phyloP scores from a whole-genome alignment of 1,140 invertebrate species.

The Leptonema lineaticorne region DNA sequence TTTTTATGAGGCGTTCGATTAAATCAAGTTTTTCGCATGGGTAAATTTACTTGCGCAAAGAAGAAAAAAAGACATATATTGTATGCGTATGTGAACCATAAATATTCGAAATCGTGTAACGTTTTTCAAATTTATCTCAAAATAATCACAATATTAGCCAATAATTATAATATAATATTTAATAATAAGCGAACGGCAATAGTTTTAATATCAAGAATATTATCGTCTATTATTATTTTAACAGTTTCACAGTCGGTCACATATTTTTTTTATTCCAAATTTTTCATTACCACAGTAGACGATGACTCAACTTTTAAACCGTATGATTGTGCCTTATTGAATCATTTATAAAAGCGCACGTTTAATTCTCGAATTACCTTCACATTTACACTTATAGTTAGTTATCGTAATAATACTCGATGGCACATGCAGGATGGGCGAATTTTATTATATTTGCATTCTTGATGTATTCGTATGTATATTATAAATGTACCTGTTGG shows the following conservation, averaged over 20 bases:
- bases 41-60: not conserved
- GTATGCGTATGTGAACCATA: not conserved
- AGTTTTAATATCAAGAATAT: not conserved
- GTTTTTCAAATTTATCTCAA: not conserved
- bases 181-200: not conserved
- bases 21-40: not conserved
- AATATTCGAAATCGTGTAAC: not conserved
- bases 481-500: too few species aligned
- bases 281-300: not conserved
- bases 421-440: not conserved
- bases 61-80: not conserved
- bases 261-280: not conserved
- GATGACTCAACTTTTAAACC: not conserved
- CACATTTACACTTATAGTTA: constrained; percentile 6
- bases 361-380: constrained; percentile 3
- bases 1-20: not conserved
- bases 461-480: too few species aligned
- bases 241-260: not conserved
- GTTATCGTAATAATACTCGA: too few species aligned
- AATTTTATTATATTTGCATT: too few species aligned
- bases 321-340: not conserved
- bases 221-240: not conserved
- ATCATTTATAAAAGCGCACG: not conserved
- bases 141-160: not conserved
- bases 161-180: not conserved